These are phyloP conservation scores for Lasioglossum figueresi DNA, from an alignment of 2,888 invertebrate genomes.

Conservation along the genomic window DNA sequence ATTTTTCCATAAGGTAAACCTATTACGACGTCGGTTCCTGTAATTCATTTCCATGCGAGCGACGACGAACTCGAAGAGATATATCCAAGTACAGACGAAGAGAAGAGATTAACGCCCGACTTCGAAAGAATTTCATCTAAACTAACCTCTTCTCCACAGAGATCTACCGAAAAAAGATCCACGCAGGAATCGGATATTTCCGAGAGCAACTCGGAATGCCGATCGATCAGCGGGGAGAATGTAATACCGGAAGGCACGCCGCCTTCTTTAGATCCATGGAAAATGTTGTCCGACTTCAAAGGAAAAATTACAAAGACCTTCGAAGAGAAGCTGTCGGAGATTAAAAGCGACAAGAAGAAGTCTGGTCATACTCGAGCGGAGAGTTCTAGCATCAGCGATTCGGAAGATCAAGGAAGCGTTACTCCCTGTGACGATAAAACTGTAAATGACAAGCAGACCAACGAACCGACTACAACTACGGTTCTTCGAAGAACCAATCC, in stretches of 20 bases:
- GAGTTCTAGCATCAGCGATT: constrained; percentile 89
- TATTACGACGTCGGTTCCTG: constrained; percentile 84
- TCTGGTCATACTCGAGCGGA: constrained; percentile 85
- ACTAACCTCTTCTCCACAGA: constrained; percentile 78
- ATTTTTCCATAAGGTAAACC: constrained; percentile 80
- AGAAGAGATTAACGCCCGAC: constrained; percentile 85
- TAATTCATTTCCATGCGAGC: constrained; percentile 91
- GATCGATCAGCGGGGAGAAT: constrained; percentile 87
- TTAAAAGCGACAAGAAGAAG: constrained; percentile 86
- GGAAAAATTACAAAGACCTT: constrained; percentile 92
- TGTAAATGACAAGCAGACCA: constrained; percentile 73
- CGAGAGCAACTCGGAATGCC: constrained; percentile 82
- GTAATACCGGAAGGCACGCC: constrained; percentile 83
- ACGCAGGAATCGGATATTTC: constrained; percentile 81
- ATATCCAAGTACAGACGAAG: constrained; percentile 86
- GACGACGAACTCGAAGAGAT: constrained; percentile 91
- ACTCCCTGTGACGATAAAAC: constrained; percentile 77
- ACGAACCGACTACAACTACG: constrained; percentile 50
- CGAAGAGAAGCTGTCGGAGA: constrained; percentile 90
- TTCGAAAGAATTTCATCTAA: constrained; percentile 79
- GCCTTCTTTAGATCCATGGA: constrained; percentile 88
- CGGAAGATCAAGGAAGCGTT: constrained; percentile 84
- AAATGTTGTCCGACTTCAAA: constrained; percentile 89
- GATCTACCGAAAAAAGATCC: constrained; percentile 84
- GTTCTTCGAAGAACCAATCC: constrained; percentile 66